phyloP scores from a whole-genome alignment of 2,797 vertebrate species.

The Pseudochirops cupreus region DNA sequence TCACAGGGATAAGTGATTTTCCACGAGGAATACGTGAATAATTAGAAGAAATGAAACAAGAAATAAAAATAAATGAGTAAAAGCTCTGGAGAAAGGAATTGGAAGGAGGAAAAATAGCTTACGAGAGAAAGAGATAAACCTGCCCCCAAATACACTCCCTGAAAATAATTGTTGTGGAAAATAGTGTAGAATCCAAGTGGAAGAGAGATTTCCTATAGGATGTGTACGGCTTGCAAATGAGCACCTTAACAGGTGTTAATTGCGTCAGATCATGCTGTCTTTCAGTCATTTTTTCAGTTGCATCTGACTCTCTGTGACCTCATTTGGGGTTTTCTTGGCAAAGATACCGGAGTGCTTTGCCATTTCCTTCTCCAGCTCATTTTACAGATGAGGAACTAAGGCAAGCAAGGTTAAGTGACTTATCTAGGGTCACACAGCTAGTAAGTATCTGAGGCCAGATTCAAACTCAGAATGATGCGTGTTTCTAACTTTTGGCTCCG shows the following conservation, averaged over 20 bases:
- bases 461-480: no score
- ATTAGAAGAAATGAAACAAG: background rate
- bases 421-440: constrained; percentile 8
- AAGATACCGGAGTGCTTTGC: no score
- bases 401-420: constrained; percentile 5
- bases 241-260: background rate
- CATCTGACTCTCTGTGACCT: background rate
- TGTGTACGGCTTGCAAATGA: background rate
- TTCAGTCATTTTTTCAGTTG: background rate
- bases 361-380: background rate
- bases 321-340: background rate
- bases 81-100: background rate
- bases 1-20: background rate
- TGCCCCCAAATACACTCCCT: background rate
- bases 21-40: background rate
- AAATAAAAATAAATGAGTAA: background rate
- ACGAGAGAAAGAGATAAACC: background rate
- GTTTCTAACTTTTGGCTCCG: no score
- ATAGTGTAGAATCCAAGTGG: background rate
- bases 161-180: background rate
- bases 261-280: background rate
- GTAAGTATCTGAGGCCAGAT: background rate
- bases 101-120: background rate
- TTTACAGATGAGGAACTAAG: background rate
- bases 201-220: background rate